Evolutionary conservation across 1,140 invertebrate species (phyloP).

Genomic region (Philopotamus ludificatus): DNA sequence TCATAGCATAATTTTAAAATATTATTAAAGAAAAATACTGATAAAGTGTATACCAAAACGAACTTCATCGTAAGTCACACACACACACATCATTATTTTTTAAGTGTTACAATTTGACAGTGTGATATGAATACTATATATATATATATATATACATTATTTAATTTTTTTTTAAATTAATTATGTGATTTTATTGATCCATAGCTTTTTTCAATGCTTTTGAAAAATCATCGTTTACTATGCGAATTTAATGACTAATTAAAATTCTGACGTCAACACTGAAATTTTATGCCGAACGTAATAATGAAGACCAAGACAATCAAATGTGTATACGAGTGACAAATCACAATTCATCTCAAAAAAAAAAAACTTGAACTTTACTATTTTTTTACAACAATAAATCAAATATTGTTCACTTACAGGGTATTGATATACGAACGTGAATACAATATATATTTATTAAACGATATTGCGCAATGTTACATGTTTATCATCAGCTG

Average conservation of each 20-base stretch:
- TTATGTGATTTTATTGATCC: too few relatives aligned
- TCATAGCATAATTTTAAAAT: too few relatives aligned
- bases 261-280: too few relatives aligned
- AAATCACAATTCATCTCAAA: slow-evolving; percentile 20
- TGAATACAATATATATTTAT: background rate
- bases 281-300: background rate
- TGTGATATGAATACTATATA: too few relatives aligned
- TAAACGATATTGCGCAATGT: slow-evolving; percentile 1
- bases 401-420: slow-evolving; percentile 13
- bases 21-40: too few relatives aligned
- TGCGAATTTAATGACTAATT: too few relatives aligned
- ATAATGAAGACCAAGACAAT: slow-evolving; percentile 31
- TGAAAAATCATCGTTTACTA: too few relatives aligned
- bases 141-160: too few relatives aligned
- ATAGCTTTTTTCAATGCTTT: too few relatives aligned
- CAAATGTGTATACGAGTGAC: slow-evolving; percentile 36
- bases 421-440: slow-evolving; percentile 30
- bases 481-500: too few relatives aligned
- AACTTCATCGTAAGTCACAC: slow-evolving; percentile 17
- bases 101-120: slow-evolving; percentile 17
- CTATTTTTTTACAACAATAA: background rate
- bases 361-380: too few relatives aligned
- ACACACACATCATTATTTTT: slow-evolving; percentile 30
- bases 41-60: slow-evolving; percentile 35
- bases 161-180: too few relatives aligned